Conservation (phyloP, 64 coral and sea anemone genomes). For the Catalaphyllia jardinei region DNA sequence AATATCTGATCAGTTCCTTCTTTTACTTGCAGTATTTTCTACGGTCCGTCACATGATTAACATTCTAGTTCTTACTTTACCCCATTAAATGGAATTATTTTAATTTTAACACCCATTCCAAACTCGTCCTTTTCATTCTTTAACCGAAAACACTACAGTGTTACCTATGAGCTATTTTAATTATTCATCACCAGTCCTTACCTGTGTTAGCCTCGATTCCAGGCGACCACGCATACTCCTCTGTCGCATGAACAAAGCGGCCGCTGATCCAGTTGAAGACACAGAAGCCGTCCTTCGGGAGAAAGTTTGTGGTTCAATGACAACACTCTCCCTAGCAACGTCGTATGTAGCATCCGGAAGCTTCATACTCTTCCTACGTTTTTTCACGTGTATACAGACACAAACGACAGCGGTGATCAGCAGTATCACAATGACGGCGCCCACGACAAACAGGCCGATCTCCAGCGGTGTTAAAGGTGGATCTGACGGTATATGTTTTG, state of each 20-base stretch:
- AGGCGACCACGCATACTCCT: constrained; percentile 58
- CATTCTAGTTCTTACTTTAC: too few relatives aligned
- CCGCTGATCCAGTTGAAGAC: constrained; percentile 49
- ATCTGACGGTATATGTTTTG: too few relatives aligned
- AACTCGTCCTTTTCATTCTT: too few relatives aligned
- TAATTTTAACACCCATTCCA: too few relatives aligned
- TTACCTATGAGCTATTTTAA: too few relatives aligned
- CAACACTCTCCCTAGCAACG: not conserved
- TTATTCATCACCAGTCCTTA: not conserved
- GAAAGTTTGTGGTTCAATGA: constrained; percentile 1
- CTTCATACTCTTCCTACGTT: not conserved
- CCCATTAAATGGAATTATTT: too few relatives aligned
- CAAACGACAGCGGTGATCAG: not conserved
- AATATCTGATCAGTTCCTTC: too few relatives aligned
- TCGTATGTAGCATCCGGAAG: constrained; percentile 49
- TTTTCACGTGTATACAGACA: not conserved
- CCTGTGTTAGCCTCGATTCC: constrained; percentile 61
- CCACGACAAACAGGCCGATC: not conserved
- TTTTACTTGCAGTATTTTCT: too few relatives aligned
- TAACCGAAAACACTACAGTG: not conserved
- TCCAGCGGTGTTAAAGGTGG: not conserved
- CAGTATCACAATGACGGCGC: not conserved
- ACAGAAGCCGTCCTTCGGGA: constrained; percentile 31
- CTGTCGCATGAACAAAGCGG: constrained; percentile 32
- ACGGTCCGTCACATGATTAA: too few relatives aligned